Evolutionary conservation across 2,888 invertebrate species (phyloP), one percentile per base, ranked within the genome.

Genomic region (Hydraecia micacea): DNA sequence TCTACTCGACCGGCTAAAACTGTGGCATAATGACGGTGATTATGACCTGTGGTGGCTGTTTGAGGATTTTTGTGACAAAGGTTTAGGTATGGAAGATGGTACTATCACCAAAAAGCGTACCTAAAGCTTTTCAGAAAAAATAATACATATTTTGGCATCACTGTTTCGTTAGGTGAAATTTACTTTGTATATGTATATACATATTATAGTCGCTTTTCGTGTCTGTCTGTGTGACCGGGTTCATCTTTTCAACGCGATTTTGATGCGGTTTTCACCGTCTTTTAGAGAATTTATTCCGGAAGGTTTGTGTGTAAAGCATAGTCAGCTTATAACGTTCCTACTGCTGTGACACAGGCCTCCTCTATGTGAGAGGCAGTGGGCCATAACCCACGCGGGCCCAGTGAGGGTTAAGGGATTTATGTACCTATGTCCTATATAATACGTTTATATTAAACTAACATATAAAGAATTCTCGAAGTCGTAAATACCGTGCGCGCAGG

Each of bases 1-100:
- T 68, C 80, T 87, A 82, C 81, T 81, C 80, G 65, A 58, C 69
- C 69, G 49, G n/a, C 80, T 81, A 80, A 79, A 86, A 77, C 87
- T 81, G 75, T 77, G 73, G 74, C 66, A 55, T 89, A 89, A 89
- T 89, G 65, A 87, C 69, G 70, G 81, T 81, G 63, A 87, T 88
- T 88, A 88, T 58, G 39, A 28, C 25, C 70, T 80, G 80, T 72
- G 77, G 83, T 72, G 74, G 49, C 65, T 70, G 39, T 73, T 49
- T 66, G 73, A 46, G 18, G 73, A 80, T 69, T 80, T 83, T 78
- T 81, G 72, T 76, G 72, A 70, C 66, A 55, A 73, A 77, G 21
- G 25, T 68, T 67, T 67, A 2, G 39, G 1, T 58, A 62, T 25
- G 15, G 49, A 25, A 75, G 36, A 3, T 18, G 39, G 46, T 28